Percentiles rank a stretch among this genome's conserved stretches.
Conservation (phyloP, 2,113 vertebrate species). For the Ramphastos sulfuratus region DNA sequence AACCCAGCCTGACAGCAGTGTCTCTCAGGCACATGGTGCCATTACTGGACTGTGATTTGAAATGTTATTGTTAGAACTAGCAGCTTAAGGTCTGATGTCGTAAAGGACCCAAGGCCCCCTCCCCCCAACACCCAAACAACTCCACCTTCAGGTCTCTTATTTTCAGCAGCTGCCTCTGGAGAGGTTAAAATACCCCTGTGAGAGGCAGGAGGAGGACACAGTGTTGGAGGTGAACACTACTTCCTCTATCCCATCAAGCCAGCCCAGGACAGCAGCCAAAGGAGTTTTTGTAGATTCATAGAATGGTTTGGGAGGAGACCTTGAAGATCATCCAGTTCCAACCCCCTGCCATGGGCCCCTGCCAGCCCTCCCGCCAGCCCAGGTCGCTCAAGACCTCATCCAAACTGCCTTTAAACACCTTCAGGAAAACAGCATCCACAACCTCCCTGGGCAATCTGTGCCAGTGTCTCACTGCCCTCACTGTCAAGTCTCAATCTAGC, state of each 20-base stretch:
- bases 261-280: not conserved
- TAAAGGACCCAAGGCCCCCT: not conserved
- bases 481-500: too few species aligned
- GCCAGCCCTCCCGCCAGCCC: too few species aligned
- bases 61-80: not conserved
- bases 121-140: not conserved
- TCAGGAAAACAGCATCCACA: too few species aligned
- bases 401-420: too few species aligned
- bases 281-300: not conserved
- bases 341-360: too few species aligned
- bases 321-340: too few species aligned
- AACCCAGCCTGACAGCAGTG: not conserved
- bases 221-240: not conserved
- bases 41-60: not conserved
- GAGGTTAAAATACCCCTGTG: not conserved
- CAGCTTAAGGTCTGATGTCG: not conserved
- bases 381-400: too few species aligned
- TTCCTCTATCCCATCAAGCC: not conserved
- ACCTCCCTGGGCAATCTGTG: too few species aligned
- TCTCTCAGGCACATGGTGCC: not conserved
- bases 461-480: too few species aligned
- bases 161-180: constrained; percentile 12
- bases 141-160: not conserved
- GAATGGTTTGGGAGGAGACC: too few species aligned
- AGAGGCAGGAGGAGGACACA: not conserved